Evolutionary conservation across 2,888 invertebrate genomes (phyloP), one percentile per base, ranked within the genome.

Genomic region (Rugalucina vietnamica): DNA sequence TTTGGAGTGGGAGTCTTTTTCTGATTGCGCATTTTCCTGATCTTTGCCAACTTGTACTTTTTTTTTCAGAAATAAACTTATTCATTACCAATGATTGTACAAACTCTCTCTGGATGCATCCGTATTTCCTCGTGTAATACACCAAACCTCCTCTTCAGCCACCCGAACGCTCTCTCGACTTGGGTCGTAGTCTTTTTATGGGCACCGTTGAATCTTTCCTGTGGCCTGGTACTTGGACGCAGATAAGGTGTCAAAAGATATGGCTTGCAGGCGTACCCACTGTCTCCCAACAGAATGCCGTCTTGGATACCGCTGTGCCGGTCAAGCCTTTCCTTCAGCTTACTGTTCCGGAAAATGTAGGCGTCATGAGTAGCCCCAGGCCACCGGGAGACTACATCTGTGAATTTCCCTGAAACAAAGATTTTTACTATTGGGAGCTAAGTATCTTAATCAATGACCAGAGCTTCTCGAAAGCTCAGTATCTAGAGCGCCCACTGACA

Each of bases 61-160:
- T n/a, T n/a, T n/a, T n/a, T n/a, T n/a, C n/a, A n/a, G n/a, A 72
- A 5, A 72, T 36, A 32, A 5, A 70, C 70, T n/a, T n/a, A n/a
- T n/a, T n/a, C n/a, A n/a, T 8, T 72, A 72, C 72, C 72, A 36
- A 72, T 72, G 5, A 72, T 72, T 18, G 2, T 21, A 21, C 72
- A 72, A 21, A 72, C 49, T 29, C 70, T 39, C 12, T 69, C 43
- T 29, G 77, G 77, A 2, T 43, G 3, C 36, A 77, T 32, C 32
- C 27, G 37, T 0, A 73, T 37, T 8, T 24, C 37, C 18, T 27
- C n/a, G 36, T 77, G 70, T 8, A 80, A 29, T 43, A 24, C 60
- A n/a, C 54, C 5, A 3, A 80, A 80, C 12, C 75, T 29, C 80
- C 73, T 75, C 32, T 80, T 80, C 80, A 73, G 69, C 14, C 73